A percentile compares a stretch with the other conserved stretches of the same genome.
phyloP scores from a whole-genome alignment of 2,113 vertebrate genomes.

The Siphamia tubifer region DNA sequence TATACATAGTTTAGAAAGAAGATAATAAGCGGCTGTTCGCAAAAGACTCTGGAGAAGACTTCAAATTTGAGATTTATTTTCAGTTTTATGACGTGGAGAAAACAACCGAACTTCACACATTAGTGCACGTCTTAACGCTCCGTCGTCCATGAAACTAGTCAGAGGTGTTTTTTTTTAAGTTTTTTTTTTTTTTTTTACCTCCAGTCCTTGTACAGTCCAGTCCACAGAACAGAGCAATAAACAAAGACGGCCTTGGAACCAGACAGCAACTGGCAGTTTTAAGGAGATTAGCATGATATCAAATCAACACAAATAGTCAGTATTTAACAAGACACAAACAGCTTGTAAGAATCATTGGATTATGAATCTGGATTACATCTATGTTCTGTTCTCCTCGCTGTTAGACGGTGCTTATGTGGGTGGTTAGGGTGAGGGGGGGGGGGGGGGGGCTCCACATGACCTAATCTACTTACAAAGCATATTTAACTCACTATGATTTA shows the following conservation, averaged over 20 bases:
- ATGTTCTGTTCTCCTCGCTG: conserved; percentile 19
- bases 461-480: conserved; percentile 80
- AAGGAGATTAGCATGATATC: conserved; percentile 75
- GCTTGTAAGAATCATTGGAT: conserved; percentile 81
- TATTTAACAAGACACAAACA: conserved; percentile 79
- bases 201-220: no score
- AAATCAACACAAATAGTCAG: conserved; percentile 78
- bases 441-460: conserved; percentile 62
- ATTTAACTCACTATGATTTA: conserved; percentile 77
- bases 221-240: conserved; percentile 48
- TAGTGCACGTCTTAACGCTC: neutral
- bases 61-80: neutral
- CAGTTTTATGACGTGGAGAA: neutral
- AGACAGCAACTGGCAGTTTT: conserved; percentile 73
- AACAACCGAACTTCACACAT: neutral
- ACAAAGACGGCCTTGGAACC: conserved; percentile 38
- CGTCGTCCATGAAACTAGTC: neutral
- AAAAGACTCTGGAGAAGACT: no score
- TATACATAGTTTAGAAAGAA: neutral
- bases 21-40: neutral
- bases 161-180: no score
- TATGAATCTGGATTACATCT: conserved; percentile 80
- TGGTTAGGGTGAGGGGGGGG: neutral
- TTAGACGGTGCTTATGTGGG: conserved; percentile 14
- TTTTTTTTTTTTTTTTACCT: no score